Evolutionary conservation across 2,888 invertebrate genomes (phyloP).

Genomic region (Aspidiotus destructor): DNA sequence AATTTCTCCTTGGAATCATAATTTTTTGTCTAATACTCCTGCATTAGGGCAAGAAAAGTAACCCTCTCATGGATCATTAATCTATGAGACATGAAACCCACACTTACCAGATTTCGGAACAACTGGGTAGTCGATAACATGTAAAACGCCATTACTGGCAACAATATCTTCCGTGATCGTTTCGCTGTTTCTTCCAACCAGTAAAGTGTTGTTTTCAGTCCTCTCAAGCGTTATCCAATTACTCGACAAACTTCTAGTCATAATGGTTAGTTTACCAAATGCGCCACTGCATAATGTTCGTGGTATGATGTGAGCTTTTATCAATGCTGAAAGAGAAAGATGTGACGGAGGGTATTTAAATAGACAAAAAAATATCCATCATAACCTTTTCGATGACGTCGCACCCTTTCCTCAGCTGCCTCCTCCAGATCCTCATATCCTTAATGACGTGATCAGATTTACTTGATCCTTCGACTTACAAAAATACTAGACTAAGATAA

Average conservation of each 20-base stretch:
- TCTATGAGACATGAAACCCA: too few species aligned
- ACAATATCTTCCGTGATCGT: slow-evolving; percentile 53
- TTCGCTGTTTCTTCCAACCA: slow-evolving; percentile 51
- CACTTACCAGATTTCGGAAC: slow-evolving; percentile 51
- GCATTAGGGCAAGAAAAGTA: too few species aligned
- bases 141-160: slow-evolving; percentile 63
- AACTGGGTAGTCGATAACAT: slow-evolving; percentile 56
- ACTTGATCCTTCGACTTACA: too few species aligned
- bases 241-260: slow-evolving; percentile 47
- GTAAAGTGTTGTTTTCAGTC: slow-evolving; percentile 47
- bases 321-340: slow-evolving; percentile 46
- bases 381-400: background rate
- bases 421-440: too few species aligned
- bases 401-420: too few species aligned
- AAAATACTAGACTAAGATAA: too few species aligned
- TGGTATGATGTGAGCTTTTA: slow-evolving; percentile 57
- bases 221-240: slow-evolving; percentile 46
- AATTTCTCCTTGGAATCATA: too few species aligned
- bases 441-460: too few species aligned
- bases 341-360: slow-evolving; percentile 18
- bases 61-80: too few species aligned
- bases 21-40: too few species aligned
- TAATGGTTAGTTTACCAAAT: slow-evolving; percentile 40
- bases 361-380: slow-evolving; percentile 2
- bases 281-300: slow-evolving; percentile 57